Percentiles rank a stretch among this genome's conserved stretches.
Conservation (phyloP, 1,140 invertebrate genomes). For the Neodiprion fabricii region DNA sequence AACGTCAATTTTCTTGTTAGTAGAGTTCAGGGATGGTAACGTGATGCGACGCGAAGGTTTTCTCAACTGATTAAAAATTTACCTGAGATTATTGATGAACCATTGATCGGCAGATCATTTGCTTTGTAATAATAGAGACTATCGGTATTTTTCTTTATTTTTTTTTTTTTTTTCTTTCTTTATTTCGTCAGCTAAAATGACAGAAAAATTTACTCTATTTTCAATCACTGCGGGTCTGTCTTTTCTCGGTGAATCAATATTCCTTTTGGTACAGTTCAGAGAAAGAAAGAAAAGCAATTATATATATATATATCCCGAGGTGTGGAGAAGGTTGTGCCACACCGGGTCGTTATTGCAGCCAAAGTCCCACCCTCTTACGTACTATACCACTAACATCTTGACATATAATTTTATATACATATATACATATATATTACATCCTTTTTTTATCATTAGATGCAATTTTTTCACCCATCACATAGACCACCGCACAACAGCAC, state of each 20-base stretch:
- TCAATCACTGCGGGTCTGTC: neutral
- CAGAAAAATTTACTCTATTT: neutral
- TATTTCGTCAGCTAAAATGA: neutral
- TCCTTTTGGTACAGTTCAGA: neutral
- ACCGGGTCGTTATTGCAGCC: constrained; percentile 7
- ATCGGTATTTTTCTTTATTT: neutral
- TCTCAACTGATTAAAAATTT: constrained; percentile 2
- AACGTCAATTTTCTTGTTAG: constrained; percentile 32
- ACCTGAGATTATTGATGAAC: neutral
- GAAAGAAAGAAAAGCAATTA: neutral
- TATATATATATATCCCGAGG: neutral
- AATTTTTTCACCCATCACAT: constrained; percentile 52
- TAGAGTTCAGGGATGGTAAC: constrained; percentile 51
- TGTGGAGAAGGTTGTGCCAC: constrained; percentile 22
- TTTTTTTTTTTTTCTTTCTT: neutral
- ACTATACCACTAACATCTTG: constrained; percentile 21
- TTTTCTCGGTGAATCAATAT: constrained; percentile 13
- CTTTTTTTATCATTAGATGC: constrained; percentile 40
- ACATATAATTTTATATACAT: constrained; percentile 29
- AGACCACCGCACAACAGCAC: constrained; percentile 48
- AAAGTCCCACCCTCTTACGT: constrained; percentile 23
- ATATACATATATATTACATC: constrained; percentile 40
- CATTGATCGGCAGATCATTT: constrained; percentile 2
- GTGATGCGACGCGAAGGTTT: constrained; percentile 51
- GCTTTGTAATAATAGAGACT: neutral